Conservation (phyloP, 2,797 vertebrate genomes). For the Esox masquinongy region DNA sequence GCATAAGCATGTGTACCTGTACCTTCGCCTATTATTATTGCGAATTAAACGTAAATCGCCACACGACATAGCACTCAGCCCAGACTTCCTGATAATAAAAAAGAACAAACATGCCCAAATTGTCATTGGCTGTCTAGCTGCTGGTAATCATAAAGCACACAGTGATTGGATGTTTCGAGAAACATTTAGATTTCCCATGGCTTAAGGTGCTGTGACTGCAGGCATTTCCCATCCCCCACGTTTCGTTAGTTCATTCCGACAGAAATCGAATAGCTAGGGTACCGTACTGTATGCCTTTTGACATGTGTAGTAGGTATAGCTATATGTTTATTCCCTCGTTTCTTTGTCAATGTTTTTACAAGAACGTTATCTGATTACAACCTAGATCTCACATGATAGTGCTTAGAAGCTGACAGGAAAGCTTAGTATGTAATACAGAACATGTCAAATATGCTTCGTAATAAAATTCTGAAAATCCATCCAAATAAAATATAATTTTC, state of each 20-base stretch:
- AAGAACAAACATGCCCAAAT: neutral
- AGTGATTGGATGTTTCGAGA: constrained; percentile 49
- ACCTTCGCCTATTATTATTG: neutral
- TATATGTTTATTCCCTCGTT: neutral
- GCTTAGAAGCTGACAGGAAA: neutral
- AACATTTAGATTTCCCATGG: constrained; percentile 41
- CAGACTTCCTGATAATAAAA: neutral
- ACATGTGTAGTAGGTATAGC: neutral
- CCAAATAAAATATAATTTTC: constrained; percentile 1
- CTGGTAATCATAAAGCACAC: constrained; percentile 7
- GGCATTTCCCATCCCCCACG: neutral
- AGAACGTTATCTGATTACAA: neutral
- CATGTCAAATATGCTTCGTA: neutral
- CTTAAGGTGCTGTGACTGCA: neutral
- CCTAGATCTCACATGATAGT: neutral
- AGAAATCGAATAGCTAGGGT: neutral
- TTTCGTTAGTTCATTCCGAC: neutral
- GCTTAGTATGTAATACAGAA: neutral
- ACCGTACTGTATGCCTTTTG: neutral
- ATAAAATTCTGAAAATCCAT: neutral
- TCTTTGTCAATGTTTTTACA: neutral
- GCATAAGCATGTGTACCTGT: too few species aligned
- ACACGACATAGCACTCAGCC: too few species aligned
- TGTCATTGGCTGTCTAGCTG: constrained; percentile 57
- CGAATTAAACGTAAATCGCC: too few species aligned